Evolutionary conservation across 1,140 invertebrate genomes (phyloP).

Genomic region (Varroa destructor): DNA sequence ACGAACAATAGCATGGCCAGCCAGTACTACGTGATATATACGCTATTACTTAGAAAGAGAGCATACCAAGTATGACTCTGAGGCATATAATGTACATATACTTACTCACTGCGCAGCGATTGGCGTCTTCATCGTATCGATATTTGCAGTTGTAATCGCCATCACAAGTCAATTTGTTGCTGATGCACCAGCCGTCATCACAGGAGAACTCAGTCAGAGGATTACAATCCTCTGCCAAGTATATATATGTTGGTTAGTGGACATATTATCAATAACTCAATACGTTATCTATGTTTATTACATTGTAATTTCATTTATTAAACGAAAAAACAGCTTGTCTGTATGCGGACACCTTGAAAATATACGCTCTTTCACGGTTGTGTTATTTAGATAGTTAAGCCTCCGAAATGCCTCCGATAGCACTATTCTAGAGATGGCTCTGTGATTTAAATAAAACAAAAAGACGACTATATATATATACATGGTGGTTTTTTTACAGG

Average conservation of each 20-base stretch:
- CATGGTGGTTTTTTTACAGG: background rate
- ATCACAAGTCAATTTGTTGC: conserved; percentile 56
- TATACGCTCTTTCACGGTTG: too few species aligned
- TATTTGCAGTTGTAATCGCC: conserved; percentile 60
- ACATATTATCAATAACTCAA: background rate
- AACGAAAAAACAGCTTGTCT: background rate
- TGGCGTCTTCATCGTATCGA: conserved; percentile 62
- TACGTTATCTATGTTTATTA: conserved; percentile 26
- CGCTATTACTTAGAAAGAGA: background rate
- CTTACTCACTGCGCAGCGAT: conserved; percentile 37
- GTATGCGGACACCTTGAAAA: too few species aligned
- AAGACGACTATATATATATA: background rate
- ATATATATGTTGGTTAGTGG: background rate
- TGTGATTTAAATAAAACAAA: too few species aligned
- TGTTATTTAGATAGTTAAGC: too few species aligned
- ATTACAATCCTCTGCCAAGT: conserved; percentile 36
- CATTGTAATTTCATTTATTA: background rate
- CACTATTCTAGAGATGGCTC: too few species aligned
- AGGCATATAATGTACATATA: conserved; percentile 3
- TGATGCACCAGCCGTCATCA: conserved; percentile 51
- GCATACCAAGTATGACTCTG: conserved; percentile 3
- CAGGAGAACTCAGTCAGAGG: conserved; percentile 37
- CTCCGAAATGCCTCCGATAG: too few species aligned
- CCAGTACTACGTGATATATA: too few species aligned
- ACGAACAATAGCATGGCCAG: too few species aligned